These are phyloP conservation scores for Deilephila elpenor DNA, from an alignment of 2,888 invertebrate species.

Conservation along the genomic window DNA sequence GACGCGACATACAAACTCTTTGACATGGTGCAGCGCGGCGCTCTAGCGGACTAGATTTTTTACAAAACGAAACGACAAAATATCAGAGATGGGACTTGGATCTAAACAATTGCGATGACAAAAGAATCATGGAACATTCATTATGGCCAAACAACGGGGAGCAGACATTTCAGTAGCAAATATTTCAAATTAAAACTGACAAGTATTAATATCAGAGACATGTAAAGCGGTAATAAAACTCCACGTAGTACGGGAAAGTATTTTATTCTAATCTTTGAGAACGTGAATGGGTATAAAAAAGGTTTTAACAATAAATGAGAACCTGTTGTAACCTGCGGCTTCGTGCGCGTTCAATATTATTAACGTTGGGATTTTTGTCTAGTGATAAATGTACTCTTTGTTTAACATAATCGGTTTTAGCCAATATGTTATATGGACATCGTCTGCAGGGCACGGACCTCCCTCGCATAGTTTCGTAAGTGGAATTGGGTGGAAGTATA, in stretches of 20 bases:
- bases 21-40: not conserved
- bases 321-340: not conserved
- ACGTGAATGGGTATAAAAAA: not conserved
- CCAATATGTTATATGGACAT: too few species aligned
- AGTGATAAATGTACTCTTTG: not conserved
- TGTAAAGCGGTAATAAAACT: slow-evolving; percentile 6
- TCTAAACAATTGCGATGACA: not conserved
- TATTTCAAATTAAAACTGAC: slow-evolving; percentile 20
- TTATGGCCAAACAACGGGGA: slow-evolving; percentile 6
- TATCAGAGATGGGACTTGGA: slow-evolving; percentile 2
- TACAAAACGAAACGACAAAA: slow-evolving; percentile 35
- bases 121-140: slow-evolving; percentile 10
- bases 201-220: slow-evolving; percentile 11
- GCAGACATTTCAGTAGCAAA: slow-evolving; percentile 12
- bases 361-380: not conserved
- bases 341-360: too few species aligned
- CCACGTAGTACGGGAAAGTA: not conserved
- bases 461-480: too few species aligned
- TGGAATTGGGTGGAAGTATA: too few species aligned
- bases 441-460: too few species aligned
- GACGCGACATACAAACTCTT: not conserved
- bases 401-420: not conserved
- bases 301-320: slow-evolving; percentile 1
- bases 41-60: slow-evolving; percentile 36
- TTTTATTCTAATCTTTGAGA: not conserved